phyloP scores from a whole-genome alignment of 2,113 vertebrate species.

The Coregonus clupeaformis region DNA sequence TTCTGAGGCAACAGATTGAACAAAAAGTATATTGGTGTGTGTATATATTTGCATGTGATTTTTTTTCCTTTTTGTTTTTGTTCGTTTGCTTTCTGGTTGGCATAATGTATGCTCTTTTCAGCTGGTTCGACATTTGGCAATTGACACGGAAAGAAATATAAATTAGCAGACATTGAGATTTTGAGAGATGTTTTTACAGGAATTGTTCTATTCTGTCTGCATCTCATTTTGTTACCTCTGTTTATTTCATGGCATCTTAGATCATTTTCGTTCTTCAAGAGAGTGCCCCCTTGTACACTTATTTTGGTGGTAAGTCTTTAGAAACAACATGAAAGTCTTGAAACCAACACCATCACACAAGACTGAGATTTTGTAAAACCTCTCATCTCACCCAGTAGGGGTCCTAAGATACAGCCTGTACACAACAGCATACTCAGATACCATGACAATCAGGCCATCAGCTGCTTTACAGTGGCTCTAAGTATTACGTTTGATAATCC shows the following conservation, averaged over 20 bases:
- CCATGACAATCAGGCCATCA: no score
- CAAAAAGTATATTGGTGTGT: slow-evolving; percentile 43
- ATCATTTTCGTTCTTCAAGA: no score
- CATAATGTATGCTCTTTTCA: slow-evolving; percentile 18
- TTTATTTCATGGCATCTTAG: no score
- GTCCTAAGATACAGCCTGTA: no score
- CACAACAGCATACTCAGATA: no score
- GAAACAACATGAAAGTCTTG: slow-evolving; percentile 13
- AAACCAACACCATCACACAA: slow-evolving; percentile 1
- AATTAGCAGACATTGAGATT: background rate
- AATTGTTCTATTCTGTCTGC: no score
- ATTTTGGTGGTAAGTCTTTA: background rate
- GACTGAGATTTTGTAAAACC: slow-evolving; percentile 5
- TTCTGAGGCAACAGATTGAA: slow-evolving; percentile 68
- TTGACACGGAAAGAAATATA: background rate
- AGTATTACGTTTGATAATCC: no score
- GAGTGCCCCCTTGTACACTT: no score
- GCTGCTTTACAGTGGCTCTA: no score
- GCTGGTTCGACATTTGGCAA: slow-evolving; percentile 27
- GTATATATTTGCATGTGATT: slow-evolving; percentile 21
- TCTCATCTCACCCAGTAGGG: no score
- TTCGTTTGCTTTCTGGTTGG: slow-evolving; percentile 31
- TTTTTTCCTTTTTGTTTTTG: slow-evolving; percentile 33
- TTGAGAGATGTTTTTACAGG: slow-evolving; percentile 13
- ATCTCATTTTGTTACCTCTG: no score